Evolutionary conservation across 2,888 invertebrate species (phyloP).

Genomic region (Rapana venosa): DNA sequence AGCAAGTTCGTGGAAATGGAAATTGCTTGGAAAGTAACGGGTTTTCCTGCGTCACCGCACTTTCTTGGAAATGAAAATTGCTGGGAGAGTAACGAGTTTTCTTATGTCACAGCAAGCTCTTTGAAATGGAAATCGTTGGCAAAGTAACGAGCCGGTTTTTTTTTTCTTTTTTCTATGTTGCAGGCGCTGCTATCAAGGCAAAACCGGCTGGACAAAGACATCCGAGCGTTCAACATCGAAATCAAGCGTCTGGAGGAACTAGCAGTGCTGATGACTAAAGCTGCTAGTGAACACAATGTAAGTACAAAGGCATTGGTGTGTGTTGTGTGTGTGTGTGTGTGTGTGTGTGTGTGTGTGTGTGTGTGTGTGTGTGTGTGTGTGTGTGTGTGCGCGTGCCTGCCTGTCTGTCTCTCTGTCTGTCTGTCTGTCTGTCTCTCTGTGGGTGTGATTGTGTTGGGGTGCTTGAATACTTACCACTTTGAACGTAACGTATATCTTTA

Average conservation of each 20-base stretch:
- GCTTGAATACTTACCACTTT: no score
- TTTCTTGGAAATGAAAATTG: no score
- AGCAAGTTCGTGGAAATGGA: no score
- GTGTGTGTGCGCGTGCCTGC: no score
- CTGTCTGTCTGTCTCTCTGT: not conserved
- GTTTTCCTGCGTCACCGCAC: no score
- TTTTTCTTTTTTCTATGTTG: constrained; percentile 27
- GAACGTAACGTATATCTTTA: no score
- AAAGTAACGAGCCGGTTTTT: not conserved
- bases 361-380: not conserved
- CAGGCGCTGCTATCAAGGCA: constrained; percentile 89
- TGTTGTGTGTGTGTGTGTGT: constrained; percentile 11
- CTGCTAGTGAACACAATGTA: constrained; percentile 80
- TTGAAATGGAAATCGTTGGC: not conserved
- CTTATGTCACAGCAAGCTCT: not conserved
- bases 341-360: not conserved
- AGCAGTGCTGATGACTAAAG: constrained; percentile 81
- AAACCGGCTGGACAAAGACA: constrained; percentile 90
- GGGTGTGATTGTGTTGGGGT: not conserved
- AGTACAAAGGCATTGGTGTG: constrained; percentile 49
- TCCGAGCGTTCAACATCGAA: constrained; percentile 90
- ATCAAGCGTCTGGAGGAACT: constrained; percentile 89
- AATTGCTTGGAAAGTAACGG: no score
- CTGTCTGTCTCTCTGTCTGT: not conserved
- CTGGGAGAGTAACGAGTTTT: no score